These are phyloP conservation scores for Cynoglossus semilaevis DNA, from an alignment of 2,113 vertebrate genomes.

Conservation along the genomic window DNA sequence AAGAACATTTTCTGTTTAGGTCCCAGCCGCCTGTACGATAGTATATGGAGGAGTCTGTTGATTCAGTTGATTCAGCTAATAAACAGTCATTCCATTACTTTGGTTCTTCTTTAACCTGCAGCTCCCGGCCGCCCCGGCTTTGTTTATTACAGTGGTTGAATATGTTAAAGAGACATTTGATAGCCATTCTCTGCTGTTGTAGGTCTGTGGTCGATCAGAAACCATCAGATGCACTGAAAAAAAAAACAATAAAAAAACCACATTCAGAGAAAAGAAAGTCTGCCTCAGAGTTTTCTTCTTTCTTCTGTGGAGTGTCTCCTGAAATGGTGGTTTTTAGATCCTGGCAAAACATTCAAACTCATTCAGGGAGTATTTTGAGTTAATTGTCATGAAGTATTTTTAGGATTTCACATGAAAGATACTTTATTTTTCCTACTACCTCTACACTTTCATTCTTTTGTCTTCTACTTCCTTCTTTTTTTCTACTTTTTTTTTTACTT, in stretches of 20 bases:
- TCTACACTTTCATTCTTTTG: no score
- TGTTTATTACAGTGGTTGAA: constrained; percentile 34
- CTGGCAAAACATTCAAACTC: no score
- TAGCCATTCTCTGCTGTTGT: constrained; percentile 34
- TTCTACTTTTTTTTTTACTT: no score
- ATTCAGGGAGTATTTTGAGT: no score
- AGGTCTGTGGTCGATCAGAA: constrained; percentile 33
- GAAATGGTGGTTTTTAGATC: not conserved
- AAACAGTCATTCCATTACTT: constrained; percentile 32
- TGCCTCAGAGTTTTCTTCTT: constrained; percentile 4
- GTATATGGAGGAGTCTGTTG: constrained; percentile 51
- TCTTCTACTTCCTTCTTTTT: no score
- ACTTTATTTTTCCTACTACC: no score
- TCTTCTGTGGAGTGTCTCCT: not conserved
- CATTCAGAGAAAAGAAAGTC: constrained; percentile 32
- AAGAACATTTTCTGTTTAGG: constrained; percentile 57
- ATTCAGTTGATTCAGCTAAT: constrained; percentile 38
- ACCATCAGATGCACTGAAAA: constrained; percentile 30
- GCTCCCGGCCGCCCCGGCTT: constrained; percentile 12
- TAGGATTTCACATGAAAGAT: no score
- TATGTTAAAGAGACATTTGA: constrained; percentile 41
- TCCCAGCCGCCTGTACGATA: constrained; percentile 56
- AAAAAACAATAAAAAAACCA: constrained; percentile 48
- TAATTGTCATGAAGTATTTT: no score
- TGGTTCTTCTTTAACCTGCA: constrained; percentile 33